Evolutionary conservation across 2,113 vertebrate genomes (phyloP).

Genomic region (Petaurus breviceps): DNA sequence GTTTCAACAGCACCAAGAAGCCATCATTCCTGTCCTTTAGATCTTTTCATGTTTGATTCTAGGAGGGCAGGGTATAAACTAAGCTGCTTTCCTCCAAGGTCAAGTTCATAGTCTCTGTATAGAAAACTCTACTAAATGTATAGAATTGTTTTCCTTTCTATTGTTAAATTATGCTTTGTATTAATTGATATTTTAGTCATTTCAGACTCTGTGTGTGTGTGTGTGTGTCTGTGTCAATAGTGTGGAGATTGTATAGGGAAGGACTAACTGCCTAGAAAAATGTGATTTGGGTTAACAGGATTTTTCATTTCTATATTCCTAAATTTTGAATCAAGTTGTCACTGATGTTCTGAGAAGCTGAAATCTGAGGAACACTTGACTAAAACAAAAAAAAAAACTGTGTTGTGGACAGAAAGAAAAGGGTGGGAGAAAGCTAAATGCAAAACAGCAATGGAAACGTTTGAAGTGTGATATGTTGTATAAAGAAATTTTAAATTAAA

Average conservation of each 20-base stretch:
- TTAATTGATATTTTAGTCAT: constrained; percentile 18
- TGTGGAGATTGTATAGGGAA: not conserved
- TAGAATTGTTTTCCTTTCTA: constrained; percentile 36
- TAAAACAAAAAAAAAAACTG: not conserved
- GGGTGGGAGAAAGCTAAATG: constrained; percentile 28
- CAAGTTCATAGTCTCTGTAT: constrained; percentile 13
- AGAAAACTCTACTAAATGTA: not conserved
- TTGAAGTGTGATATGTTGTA: not conserved
- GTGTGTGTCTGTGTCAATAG: not conserved
- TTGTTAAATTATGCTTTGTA: constrained; percentile 63
- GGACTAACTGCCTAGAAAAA: constrained; percentile 3
- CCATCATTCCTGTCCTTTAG: not conserved
- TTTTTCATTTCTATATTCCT: constrained; percentile 45
- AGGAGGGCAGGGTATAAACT: not conserved
- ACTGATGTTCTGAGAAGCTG: constrained; percentile 49
- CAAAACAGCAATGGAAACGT: constrained; percentile 38
- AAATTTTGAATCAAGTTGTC: constrained; percentile 61
- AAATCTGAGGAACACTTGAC: constrained; percentile 40
- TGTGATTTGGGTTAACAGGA: not conserved
- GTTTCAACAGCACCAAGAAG: not conserved
- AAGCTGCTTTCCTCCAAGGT: not conserved
- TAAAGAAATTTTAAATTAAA: not conserved
- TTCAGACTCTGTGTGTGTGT: not conserved
- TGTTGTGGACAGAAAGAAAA: not conserved
- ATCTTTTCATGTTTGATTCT: not conserved